Percentiles rank a stretch among this genome's conserved stretches.
Conservation (phyloP, 2,888 invertebrate species). For the Diaphora mendica region DNA sequence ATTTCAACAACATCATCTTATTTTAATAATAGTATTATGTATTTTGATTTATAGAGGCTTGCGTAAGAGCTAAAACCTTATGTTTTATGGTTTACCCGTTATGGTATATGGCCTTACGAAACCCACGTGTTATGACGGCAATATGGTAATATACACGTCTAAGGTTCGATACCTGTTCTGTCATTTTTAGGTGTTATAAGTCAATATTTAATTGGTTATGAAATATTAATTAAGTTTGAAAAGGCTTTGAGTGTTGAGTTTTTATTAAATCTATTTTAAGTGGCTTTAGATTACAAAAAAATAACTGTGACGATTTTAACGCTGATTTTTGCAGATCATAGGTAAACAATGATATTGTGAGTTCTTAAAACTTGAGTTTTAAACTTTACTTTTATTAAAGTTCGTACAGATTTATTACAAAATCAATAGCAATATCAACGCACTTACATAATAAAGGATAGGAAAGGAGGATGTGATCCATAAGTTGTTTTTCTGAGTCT, state of each 20-base stretch:
- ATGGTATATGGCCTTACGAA: slow-evolving; percentile 46
- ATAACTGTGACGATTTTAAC: neutral
- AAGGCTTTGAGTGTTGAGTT: neutral
- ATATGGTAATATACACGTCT: slow-evolving; percentile 38
- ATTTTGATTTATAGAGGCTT: slow-evolving; percentile 19
- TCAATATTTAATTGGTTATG: neutral
- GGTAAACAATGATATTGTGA: too few relatives aligned
- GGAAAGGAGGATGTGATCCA: too few relatives aligned
- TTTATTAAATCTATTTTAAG: neutral
- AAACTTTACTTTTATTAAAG: too few relatives aligned
- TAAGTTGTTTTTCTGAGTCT: neutral
- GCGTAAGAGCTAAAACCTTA: slow-evolving; percentile 20
- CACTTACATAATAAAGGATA: neutral
- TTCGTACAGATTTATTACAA: too few relatives aligned
- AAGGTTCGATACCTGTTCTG: slow-evolving; percentile 27
- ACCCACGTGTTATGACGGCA: slow-evolving; percentile 36
- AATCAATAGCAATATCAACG: neutral
- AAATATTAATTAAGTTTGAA: neutral
- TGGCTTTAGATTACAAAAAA: neutral
- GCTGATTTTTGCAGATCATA: too few relatives aligned
- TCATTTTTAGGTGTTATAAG: slow-evolving; percentile 15
- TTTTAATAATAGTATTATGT: slow-evolving; percentile 14
- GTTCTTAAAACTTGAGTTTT: too few relatives aligned
- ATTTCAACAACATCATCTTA: neutral
- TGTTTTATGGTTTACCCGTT: slow-evolving; percentile 38